Percentiles rank a stretch among this genome's conserved stretches.
Evolutionary conservation across 2,797 vertebrate species (phyloP).

Genomic region (Monodelphis domestica): DNA sequence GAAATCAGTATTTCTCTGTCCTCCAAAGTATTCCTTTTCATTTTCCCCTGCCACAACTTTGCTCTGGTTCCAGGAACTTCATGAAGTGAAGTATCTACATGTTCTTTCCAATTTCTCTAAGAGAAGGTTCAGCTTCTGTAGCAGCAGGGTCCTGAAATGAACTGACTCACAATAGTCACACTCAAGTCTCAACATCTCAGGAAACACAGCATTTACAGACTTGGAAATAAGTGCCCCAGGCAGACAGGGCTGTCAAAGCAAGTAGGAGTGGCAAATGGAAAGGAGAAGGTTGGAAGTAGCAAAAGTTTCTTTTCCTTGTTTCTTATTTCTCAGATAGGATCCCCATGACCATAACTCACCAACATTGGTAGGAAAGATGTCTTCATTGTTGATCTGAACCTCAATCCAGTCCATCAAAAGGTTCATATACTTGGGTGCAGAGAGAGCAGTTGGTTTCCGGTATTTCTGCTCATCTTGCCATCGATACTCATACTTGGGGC

Average conservation of each 20-base stretch:
- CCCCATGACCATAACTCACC: slow-evolving; percentile 86
- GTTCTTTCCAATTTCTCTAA: not conserved
- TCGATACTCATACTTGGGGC: slow-evolving; percentile 95
- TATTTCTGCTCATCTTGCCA: slow-evolving; percentile 96
- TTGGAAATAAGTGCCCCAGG: not conserved
- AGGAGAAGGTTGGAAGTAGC: not conserved
- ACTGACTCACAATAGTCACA: not conserved
- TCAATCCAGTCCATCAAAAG: slow-evolving; percentile 98
- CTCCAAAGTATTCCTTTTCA: not conserved
- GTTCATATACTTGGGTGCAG: slow-evolving; percentile 96
- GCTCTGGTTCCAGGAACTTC: not conserved
- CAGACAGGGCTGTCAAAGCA: not conserved
- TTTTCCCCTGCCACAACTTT: not conserved
- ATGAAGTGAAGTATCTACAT: not conserved
- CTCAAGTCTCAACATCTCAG: not conserved
- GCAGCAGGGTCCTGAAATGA: not conserved
- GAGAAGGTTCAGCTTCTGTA: not conserved
- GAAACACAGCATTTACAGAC: not conserved
- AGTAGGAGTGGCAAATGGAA: not conserved
- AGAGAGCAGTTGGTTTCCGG: slow-evolving; percentile 92
- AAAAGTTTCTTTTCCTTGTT: not conserved
- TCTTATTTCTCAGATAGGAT: not conserved
- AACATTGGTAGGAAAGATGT: slow-evolving; percentile 94
- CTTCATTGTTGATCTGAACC: slow-evolving; percentile 97
- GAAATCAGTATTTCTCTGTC: not conserved